Conservation (phyloP, 1,140 invertebrate species). For the Caenorhabditis brenneri region DNA sequence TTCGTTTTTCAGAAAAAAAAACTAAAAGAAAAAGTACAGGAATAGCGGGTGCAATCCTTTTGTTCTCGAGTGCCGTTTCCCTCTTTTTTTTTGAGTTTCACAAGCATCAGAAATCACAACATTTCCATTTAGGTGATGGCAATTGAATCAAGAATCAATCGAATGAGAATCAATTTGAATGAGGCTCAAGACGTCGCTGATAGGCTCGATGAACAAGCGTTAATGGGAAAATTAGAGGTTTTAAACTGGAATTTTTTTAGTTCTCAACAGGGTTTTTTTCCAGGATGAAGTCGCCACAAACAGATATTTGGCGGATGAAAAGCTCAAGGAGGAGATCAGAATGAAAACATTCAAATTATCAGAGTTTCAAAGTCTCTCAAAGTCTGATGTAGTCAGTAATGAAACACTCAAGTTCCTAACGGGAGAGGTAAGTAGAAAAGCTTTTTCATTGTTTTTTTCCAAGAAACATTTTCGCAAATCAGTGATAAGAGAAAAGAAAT, state of each 20-base stretch:
- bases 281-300: constrained; percentile 27
- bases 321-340: not conserved
- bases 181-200: constrained; percentile 26
- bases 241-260: too few species aligned
- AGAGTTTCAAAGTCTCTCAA: not conserved
- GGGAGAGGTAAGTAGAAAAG: not conserved
- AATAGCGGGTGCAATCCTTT: constrained; percentile 10
- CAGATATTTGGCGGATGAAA: not conserved
- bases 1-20: not conserved
- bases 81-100: not conserved
- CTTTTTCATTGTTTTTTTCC: too few species aligned
- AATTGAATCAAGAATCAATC: constrained; percentile 22
- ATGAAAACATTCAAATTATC: not conserved
- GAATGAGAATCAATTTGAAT: constrained; percentile 33
- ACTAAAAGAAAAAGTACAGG: constrained; percentile 1
- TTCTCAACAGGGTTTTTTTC: not conserved
- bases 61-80: constrained; percentile 14
- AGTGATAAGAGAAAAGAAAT: too few species aligned
- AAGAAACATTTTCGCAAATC: too few species aligned
- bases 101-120: constrained; percentile 15
- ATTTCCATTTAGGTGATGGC: not conserved
- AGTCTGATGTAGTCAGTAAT: not conserved
- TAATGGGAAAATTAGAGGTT: constrained; percentile 33
- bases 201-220: not conserved
- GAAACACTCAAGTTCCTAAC: too few species aligned